These are phyloP conservation scores for Pogona vitticeps DNA, from an alignment of 2,113 vertebrate genomes.

Conservation along the genomic window DNA sequence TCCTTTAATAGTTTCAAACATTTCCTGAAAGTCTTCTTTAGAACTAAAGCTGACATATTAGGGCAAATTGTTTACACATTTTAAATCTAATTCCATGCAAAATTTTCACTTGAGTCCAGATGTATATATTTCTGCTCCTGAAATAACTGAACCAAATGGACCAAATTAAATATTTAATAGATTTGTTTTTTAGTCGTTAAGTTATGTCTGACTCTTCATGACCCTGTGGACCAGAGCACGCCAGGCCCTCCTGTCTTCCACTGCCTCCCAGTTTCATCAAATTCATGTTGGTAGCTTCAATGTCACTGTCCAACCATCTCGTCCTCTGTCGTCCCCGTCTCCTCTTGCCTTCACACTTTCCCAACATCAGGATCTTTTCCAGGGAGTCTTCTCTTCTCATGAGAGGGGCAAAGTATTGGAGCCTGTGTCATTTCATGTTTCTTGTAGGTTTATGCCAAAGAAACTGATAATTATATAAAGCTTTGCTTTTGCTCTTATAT, in stretches of 20 bases:
- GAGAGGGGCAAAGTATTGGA: no score
- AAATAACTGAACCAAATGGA: neutral
- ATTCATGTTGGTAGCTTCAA: no score
- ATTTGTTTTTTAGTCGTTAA: no score
- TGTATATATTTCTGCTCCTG: neutral
- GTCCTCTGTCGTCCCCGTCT: no score
- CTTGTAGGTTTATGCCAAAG: neutral
- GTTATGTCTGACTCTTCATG: no score
- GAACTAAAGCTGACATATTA: neutral
- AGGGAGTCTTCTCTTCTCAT: no score
- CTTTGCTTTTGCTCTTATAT: neutral
- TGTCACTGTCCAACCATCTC: no score
- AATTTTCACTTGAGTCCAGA: neutral
- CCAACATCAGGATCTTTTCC: no score
- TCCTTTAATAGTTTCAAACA: neutral
- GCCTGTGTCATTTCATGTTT: neutral
- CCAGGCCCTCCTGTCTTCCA: no score
- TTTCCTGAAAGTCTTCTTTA: neutral
- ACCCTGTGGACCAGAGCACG: no score
- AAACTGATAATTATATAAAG: neutral
- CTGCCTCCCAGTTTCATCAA: no score
- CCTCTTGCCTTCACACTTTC: no score
- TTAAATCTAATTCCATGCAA: neutral
- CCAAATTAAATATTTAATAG: neutral
- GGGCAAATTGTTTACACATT: neutral